Evolutionary conservation across 1,140 invertebrate species (phyloP).

Genomic region (Drosophila mayri): DNA sequence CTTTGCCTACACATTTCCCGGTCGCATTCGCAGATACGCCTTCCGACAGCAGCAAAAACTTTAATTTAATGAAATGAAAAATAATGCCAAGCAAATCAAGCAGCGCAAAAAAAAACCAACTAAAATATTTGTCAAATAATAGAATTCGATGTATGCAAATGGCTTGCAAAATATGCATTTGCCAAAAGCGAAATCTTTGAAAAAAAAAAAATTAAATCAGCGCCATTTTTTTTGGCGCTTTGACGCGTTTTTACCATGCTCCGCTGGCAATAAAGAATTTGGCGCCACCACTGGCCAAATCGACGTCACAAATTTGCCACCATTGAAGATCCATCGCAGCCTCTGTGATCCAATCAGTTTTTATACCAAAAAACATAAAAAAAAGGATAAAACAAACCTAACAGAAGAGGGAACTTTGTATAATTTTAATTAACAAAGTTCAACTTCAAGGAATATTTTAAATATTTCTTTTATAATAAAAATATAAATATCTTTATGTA

Average conservation of each 20-base stretch:
- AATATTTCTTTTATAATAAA: not conserved
- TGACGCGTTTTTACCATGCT: slow-evolving; percentile 65
- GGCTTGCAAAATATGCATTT: slow-evolving; percentile 51
- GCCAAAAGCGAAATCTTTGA: slow-evolving; percentile 1
- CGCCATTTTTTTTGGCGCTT: slow-evolving; percentile 59
- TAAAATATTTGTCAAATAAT: slow-evolving; percentile 43
- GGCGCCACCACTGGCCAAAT: slow-evolving; percentile 69
- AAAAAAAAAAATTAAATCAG: slow-evolving; percentile 31
- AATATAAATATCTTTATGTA: not conserved
- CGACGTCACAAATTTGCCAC: slow-evolving; percentile 64
- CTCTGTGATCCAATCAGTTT: slow-evolving; percentile 6
- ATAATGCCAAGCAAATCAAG: slow-evolving; percentile 75
- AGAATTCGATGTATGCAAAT: slow-evolving; percentile 67
- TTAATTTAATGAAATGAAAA: slow-evolving; percentile 77
- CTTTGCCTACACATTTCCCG: slow-evolving; percentile 7
- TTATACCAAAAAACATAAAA: not conserved
- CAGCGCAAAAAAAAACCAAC: slow-evolving; percentile 34
- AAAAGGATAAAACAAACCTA: not conserved
- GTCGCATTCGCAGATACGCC: slow-evolving; percentile 20
- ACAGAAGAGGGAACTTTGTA: not conserved
- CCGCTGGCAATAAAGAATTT: slow-evolving; percentile 66
- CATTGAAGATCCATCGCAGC: slow-evolving; percentile 23
- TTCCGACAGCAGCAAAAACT: slow-evolving; percentile 55
- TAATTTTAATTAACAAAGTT: not conserved
- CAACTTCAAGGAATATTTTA: not conserved